Conservation (phyloP, 2,113 vertebrate species). For the Pygoscelis adeliae region DNA sequence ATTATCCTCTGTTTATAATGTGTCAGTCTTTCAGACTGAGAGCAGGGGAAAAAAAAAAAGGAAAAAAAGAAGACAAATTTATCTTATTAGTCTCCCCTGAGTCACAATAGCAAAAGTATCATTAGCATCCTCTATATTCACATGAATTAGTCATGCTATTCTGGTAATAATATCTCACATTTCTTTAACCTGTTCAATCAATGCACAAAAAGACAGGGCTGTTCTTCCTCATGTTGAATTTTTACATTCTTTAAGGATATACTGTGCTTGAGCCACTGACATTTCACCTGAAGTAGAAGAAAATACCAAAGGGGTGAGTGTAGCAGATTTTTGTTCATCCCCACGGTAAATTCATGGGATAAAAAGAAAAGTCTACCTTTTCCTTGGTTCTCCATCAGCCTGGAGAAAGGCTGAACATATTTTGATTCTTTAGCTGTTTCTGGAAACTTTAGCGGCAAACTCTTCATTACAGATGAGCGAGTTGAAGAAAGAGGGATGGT, state of each 20-base stretch:
- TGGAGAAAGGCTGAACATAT: fast-evolving
- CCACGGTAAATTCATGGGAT: background rate
- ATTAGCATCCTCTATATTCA: background rate
- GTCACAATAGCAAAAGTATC: background rate
- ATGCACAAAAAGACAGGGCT: background rate
- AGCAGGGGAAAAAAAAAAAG: fast-evolving
- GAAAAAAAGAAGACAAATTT: background rate
- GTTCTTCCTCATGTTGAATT: background rate
- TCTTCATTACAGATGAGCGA: background rate
- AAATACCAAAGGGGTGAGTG: fast-evolving
- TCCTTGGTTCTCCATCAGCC: background rate
- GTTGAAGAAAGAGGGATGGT: background rate
- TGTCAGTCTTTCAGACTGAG: background rate
- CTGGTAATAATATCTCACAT: background rate
- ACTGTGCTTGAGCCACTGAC: fast-evolving
- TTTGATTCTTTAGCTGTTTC: background rate
- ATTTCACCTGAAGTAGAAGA: background rate
- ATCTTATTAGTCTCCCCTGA: background rate
- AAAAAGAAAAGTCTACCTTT: background rate
- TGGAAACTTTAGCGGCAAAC: background rate
- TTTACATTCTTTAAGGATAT: background rate
- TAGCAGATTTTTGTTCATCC: background rate
- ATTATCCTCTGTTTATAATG: background rate
- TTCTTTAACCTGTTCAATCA: background rate
- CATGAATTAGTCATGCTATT: background rate